Base-by-base conservation (phyloP, 2,113 vertebrate genomes). In the Mus spicilegus region DNA sequence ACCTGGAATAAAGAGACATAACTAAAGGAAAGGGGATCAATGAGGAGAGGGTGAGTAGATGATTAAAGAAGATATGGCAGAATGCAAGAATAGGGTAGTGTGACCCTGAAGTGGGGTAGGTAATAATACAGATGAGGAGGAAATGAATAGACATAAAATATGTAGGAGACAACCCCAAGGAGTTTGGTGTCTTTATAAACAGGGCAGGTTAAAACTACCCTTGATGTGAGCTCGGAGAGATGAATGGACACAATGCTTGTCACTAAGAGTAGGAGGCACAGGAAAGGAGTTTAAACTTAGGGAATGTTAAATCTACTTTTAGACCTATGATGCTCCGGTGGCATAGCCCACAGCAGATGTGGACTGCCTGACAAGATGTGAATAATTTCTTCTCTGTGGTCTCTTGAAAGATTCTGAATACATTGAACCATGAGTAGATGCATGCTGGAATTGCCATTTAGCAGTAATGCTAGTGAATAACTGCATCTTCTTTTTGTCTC, bases 101-200 rank as follows among this genome's bases (percentile, higher is more conserved):
- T 56, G 49, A 14, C 3, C 51, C 4, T 58, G 9, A 65, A 46
- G 67, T 7, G 51, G 6, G 22, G 36, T 65, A 69, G 46, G 12
- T 77, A 28, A 24, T 51, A 76, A 80, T n/a, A 56, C 90, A 77
- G 61, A 73, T 46, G 56, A 93, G 39, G 12, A 65, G 19, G 87
- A 93, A 80, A 69, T 36, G 16, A 73, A 92, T 42, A 95, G 36
- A 80, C 90, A 58, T 90, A 77, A 81, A 76, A 77, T 30, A 51
- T 49, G 3, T 33, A 92, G 11, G 51, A 77, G 36, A 73, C 5
- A 94, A 46, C 51, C 19, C 12, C 16, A 73, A 69, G 26, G 28
- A 69, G 26, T 14, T 69, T 75, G 8, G 24, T 65, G 5, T 63
- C 90, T 88, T 28, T 54, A 78, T 82, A 67, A 69, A 46, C 46